Percentiles rank a stretch among this genome's conserved stretches.
phyloP scores from a whole-genome alignment of 1,140 invertebrate species.

The Arctopsyche grandis region DNA sequence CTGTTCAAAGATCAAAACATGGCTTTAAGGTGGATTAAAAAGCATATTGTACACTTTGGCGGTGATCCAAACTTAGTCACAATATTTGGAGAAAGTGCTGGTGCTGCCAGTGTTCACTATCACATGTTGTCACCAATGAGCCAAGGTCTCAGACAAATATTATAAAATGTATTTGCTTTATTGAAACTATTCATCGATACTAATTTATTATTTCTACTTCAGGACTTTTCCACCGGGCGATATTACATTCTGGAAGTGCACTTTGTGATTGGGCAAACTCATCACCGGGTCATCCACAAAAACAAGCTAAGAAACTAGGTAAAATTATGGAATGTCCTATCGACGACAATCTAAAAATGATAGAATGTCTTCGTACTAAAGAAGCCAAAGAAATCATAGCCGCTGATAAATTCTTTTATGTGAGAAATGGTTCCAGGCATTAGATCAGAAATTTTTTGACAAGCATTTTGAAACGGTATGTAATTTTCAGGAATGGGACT shows the following conservation, averaged over 20 bases:
- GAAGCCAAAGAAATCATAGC: slow-evolving; percentile 57
- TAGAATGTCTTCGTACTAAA: slow-evolving; percentile 59
- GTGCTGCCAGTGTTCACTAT: slow-evolving; percentile 63
- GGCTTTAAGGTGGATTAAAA: slow-evolving; percentile 64
- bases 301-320: slow-evolving; percentile 57
- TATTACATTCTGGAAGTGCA: slow-evolving; percentile 71
- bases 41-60: slow-evolving; percentile 58
- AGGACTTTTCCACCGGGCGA: slow-evolving; percentile 66
- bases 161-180: background rate
- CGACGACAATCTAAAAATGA: slow-evolving; percentile 53
- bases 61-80: slow-evolving; percentile 67
- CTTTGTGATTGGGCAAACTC: slow-evolving; percentile 70
- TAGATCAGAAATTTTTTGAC: background rate
- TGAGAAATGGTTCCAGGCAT: slow-evolving; percentile 36
- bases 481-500: slow-evolving; percentile 59
- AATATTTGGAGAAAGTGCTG: slow-evolving; percentile 70
- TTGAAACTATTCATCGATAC: background rate
- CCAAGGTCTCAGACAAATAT: slow-evolving; percentile 53
- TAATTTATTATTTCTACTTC: slow-evolving; percentile 14
- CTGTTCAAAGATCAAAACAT: slow-evolving; percentile 69
- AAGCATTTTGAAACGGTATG: background rate
- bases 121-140: slow-evolving; percentile 63
- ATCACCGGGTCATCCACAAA: slow-evolving; percentile 60
- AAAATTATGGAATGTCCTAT: slow-evolving; percentile 54
- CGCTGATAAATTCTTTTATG: slow-evolving; percentile 57